Evolutionary conservation across 2,797 vertebrate genomes (phyloP).

Genomic region (Oreochromis mossambicus): DNA sequence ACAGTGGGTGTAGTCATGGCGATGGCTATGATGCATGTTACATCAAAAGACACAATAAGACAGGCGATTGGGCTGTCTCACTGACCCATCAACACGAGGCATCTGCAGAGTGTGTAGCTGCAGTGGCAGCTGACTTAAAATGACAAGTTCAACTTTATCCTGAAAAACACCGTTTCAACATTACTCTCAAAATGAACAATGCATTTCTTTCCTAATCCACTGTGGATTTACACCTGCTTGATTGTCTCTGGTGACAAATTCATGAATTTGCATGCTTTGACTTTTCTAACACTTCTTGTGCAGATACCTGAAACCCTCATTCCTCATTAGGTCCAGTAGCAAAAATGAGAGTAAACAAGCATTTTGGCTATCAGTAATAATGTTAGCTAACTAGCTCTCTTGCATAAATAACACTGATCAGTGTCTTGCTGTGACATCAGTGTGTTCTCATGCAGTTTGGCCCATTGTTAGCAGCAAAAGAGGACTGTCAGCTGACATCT

Average conservation of each 20-base stretch:
- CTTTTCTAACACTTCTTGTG: not conserved
- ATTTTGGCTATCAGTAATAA: rapidly evolving
- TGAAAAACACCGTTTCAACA: not conserved
- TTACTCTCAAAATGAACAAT: rapidly evolving
- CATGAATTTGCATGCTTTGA: rapidly evolving
- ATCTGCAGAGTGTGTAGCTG: not conserved
- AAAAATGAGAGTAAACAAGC: not conserved
- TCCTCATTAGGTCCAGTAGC: not conserved
- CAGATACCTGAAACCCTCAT: not conserved
- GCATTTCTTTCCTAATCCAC: not conserved
- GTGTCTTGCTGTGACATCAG: rapidly evolving
- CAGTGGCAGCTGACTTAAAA: not conserved
- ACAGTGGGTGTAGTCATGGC: rapidly evolving
- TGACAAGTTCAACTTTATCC: not conserved
- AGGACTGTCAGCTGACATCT: not conserved
- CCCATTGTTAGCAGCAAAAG: not conserved
- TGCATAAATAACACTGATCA: not conserved
- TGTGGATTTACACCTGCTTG: not conserved
- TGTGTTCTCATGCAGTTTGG: not conserved
- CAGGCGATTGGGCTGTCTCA: rapidly evolving
- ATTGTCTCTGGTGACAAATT: not conserved
- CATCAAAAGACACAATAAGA: not conserved
- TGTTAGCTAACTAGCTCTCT: not conserved
- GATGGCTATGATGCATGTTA: not conserved
- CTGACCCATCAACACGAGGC: not conserved